Percentiles rank a stretch among this genome's conserved stretches.
phyloP scores from a whole-genome alignment of 1,140 invertebrate genomes.

The Papilio polytes region DNA sequence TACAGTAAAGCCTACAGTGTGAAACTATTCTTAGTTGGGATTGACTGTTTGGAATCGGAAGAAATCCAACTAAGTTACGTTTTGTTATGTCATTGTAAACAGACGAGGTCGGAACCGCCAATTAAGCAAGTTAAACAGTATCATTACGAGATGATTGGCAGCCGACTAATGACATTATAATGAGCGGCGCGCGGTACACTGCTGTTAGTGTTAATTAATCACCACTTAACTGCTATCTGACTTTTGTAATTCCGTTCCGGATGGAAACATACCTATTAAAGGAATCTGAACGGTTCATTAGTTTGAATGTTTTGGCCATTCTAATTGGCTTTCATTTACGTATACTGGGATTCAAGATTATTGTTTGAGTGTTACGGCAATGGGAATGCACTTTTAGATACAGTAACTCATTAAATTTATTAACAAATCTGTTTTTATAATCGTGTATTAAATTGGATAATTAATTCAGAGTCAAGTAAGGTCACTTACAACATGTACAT shows the following conservation, averaged over 20 bases:
- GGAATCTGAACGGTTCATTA: not conserved
- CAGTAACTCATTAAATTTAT: no score
- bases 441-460: no score
- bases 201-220: constrained; percentile 16
- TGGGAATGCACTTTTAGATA: no score
- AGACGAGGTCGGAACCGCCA: not conserved
- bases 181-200: constrained; percentile 14
- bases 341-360: no score
- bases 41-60: not conserved
- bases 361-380: no score
- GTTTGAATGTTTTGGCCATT: not conserved
- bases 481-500: no score
- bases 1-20: no score
- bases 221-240: not conserved
- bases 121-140: constrained; percentile 9
- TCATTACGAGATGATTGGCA: constrained; percentile 23
- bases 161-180: constrained; percentile 26
- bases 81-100: not conserved
- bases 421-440: no score
- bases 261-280: not conserved
- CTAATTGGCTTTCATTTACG: no score
- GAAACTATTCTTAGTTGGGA: not conserved
- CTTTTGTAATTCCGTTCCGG: constrained; percentile 2
- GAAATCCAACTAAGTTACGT: not conserved
- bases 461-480: no score